phyloP scores from a whole-genome alignment of 1,140 invertebrate species.

The Drosophila mojavensis region DNA sequence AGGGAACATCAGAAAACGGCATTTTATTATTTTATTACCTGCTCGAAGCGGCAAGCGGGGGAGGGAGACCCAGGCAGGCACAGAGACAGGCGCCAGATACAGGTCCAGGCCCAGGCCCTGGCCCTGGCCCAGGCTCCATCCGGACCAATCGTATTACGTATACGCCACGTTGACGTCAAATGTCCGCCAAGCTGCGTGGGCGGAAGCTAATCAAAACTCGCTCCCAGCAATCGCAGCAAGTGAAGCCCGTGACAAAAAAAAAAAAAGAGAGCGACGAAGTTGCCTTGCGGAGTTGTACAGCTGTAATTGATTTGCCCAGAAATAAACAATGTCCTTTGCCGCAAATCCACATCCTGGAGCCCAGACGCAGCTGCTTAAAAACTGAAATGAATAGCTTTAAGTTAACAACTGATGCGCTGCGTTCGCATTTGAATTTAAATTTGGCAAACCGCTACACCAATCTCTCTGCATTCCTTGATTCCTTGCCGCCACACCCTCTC shows the following conservation, averaged over 20 bases:
- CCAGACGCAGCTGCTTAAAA: slow-evolving; percentile 27
- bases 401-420: slow-evolving; percentile 62
- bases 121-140: neutral
- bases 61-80: too few species aligned
- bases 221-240: slow-evolving; percentile 53
- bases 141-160: neutral
- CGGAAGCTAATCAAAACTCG: slow-evolving; percentile 78
- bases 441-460: slow-evolving; percentile 9
- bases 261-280: slow-evolving; percentile 4
- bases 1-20: slow-evolving; percentile 60
- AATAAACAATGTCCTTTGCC: slow-evolving; percentile 56
- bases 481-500: neutral
- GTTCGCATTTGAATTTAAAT: slow-evolving; percentile 49
- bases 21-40: slow-evolving; percentile 78
- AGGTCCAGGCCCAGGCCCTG: neutral
- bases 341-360: slow-evolving; percentile 1
- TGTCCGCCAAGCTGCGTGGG: slow-evolving; percentile 42
- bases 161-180: slow-evolving; percentile 15
- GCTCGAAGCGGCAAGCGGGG: slow-evolving; percentile 24
- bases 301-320: slow-evolving; percentile 65
- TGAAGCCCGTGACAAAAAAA: slow-evolving; percentile 4
- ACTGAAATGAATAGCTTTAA: slow-evolving; percentile 69
- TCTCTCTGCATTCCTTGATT: too few species aligned
- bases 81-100: neutral
- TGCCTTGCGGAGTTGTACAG: slow-evolving; percentile 29